Evolutionary conservation across 2,113 vertebrate species (phyloP).

Genomic region (Carlito syrichta): DNA sequence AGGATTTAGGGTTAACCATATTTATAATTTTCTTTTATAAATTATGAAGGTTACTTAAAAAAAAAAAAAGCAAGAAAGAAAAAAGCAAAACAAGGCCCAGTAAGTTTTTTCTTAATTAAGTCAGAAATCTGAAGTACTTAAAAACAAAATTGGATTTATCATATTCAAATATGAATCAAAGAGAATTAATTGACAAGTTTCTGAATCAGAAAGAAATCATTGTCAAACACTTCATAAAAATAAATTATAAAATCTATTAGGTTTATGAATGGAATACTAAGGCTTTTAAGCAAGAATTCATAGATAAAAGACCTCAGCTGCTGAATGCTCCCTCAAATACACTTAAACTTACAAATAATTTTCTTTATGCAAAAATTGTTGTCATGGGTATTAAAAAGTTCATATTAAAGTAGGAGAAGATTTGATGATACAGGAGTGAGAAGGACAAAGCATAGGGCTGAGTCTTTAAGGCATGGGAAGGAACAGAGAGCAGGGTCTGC

Average conservation of each 20-base stretch:
- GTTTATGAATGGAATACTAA: background rate
- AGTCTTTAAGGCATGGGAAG: rapidly evolving
- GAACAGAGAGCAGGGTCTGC: rapidly evolving
- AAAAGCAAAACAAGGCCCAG: too few species aligned
- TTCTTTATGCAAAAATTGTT: background rate
- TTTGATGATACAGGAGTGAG: background rate
- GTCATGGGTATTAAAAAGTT: background rate
- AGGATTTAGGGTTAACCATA: background rate
- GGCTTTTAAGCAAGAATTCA: background rate
- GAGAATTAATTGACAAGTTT: background rate
- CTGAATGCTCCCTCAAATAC: background rate
- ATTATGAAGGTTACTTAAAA: background rate
- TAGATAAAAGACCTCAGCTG: background rate
- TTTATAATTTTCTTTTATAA: background rate
- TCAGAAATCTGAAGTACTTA: background rate
- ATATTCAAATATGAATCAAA: background rate
- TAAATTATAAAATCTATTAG: background rate
- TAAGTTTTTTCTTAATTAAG: background rate
- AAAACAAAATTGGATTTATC: background rate
- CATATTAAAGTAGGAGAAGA: background rate
- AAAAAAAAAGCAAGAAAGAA: too few species aligned
- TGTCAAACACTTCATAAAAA: background rate
- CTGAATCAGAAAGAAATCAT: background rate
- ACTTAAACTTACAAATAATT: background rate
- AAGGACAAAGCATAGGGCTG: rapidly evolving